A percentile compares a stretch with the other conserved stretches of the same genome.
These are phyloP conservation scores for Sebastes ruberrimus DNA, from an alignment of 2,797 vertebrate genomes.

Conservation along the genomic window DNA sequence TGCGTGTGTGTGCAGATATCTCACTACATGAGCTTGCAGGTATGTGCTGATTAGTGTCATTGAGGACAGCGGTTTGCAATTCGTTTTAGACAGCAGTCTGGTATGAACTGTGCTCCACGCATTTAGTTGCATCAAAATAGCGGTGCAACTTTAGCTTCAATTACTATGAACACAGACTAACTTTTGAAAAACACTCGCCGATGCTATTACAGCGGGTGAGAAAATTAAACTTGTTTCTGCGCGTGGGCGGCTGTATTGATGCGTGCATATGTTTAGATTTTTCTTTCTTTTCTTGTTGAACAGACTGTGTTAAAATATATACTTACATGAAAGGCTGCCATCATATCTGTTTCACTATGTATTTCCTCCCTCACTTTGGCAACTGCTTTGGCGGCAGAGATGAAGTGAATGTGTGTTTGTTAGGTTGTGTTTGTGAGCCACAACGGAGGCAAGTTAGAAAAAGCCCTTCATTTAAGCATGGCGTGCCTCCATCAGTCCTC, in stretches of 20 bases:
- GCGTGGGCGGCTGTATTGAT: conserved; percentile 45
- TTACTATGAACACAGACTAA: conserved; percentile 35
- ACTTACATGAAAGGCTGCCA: conserved; percentile 59
- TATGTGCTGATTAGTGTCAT: conserved; percentile 55
- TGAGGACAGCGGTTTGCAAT: conserved; percentile 26
- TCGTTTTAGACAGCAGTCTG: conserved; percentile 20
- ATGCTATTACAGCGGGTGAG: conserved; percentile 37
- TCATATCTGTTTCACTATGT: conserved; percentile 61
- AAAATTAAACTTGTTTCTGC: conserved; percentile 46
- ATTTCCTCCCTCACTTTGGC: conserved; percentile 60
- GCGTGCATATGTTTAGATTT: conserved; percentile 46
- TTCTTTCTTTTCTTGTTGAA: conserved; percentile 41
- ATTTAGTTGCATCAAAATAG: conserved; percentile 43
- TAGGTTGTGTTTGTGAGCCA: conserved; percentile 74
- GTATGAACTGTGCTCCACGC: conserved; percentile 23
- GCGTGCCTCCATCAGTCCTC: conserved; percentile 77
- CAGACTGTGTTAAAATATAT: conserved; percentile 61
- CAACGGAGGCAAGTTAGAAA: conserved; percentile 72
- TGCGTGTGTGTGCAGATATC: not conserved
- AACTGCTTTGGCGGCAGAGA: conserved; percentile 66
- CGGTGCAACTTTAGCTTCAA: conserved; percentile 31
- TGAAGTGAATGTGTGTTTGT: conserved; percentile 73
- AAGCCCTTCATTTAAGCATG: conserved; percentile 81
- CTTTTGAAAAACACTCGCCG: conserved; percentile 31
- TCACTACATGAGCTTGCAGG: conserved; percentile 36